Evolutionary conservation across 2,797 vertebrate species (phyloP).

Genomic region (Carduelis carduelis): DNA sequence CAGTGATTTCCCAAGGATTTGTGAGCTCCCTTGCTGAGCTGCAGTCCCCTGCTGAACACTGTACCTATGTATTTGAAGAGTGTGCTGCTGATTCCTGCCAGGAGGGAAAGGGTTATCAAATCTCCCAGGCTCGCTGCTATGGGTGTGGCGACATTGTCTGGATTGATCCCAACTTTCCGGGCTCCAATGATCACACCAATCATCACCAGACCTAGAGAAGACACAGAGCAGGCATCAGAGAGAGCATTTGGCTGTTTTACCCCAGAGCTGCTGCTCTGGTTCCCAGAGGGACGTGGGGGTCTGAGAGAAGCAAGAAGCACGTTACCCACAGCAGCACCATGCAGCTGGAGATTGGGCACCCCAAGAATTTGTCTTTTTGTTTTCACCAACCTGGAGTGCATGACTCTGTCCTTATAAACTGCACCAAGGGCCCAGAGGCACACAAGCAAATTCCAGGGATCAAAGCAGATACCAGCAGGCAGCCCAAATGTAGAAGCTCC

Average conservation of each 20-base stretch:
- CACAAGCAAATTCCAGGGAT: conserved; percentile 38
- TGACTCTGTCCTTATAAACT: conserved; percentile 14
- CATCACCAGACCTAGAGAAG: conserved; percentile 85
- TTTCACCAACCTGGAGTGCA: conserved; percentile 3
- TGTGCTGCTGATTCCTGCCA: conserved; percentile 86
- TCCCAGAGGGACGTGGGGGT: background rate
- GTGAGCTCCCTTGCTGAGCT: background rate
- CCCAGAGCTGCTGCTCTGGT: background rate
- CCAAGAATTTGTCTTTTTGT: background rate
- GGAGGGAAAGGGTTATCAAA: conserved; percentile 88
- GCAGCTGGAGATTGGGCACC: background rate
- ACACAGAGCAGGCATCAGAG: background rate
- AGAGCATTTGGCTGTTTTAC: background rate
- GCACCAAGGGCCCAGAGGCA: conserved; percentile 8
- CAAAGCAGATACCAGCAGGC: conserved; percentile 35
- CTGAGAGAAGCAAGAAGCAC: background rate
- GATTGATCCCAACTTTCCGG: conserved; percentile 90
- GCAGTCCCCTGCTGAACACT: background rate
- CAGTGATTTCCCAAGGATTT: background rate
- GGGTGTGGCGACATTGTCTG: conserved; percentile 94
- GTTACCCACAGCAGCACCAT: fast-evolving
- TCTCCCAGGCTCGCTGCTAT: conserved; percentile 95
- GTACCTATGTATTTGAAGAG: conserved; percentile 86
- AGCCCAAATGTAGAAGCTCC: conserved; percentile 1
- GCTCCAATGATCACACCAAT: conserved; percentile 88